Conservation (phyloP, 1,140 invertebrate species). For the Eciton burchellii region DNA sequence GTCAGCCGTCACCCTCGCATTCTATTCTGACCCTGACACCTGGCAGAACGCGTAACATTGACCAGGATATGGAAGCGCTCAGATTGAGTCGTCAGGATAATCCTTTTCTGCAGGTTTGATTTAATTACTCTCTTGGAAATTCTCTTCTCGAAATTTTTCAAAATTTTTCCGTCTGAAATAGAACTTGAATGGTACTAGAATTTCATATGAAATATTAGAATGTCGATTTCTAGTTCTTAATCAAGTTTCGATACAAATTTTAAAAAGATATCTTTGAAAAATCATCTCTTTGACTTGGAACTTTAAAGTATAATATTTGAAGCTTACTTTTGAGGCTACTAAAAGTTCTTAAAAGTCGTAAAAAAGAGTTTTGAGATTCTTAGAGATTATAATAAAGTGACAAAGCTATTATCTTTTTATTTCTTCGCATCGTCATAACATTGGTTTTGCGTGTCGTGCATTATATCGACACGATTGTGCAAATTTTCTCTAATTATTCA, state of each 20-base stretch:
- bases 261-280: no score
- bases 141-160: not conserved
- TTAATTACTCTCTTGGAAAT: constrained; percentile 34
- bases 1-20: constrained; percentile 85
- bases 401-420: not conserved
- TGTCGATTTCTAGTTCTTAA: not conserved
- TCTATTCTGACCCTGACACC: constrained; percentile 90
- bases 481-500: constrained; percentile 83
- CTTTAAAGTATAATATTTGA: no score
- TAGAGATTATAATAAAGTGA: not conserved
- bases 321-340: no score
- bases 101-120: constrained; percentile 90
- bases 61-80: constrained; percentile 93
- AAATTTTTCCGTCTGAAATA: not conserved
- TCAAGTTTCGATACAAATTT: no score
- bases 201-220: not conserved
- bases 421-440: not conserved
- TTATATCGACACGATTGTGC: constrained; percentile 49
- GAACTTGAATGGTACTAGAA: not conserved
- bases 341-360: no score
- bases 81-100: constrained; percentile 93
- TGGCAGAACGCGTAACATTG: constrained; percentile 91
- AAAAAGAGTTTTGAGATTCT: constrained; percentile 38
- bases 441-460: not conserved
- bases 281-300: no score